A percentile compares a stretch with the other conserved stretches of the same genome.
Evolutionary conservation across 1,140 invertebrate species (phyloP).

Genomic region (Drosophila ficusphila): DNA sequence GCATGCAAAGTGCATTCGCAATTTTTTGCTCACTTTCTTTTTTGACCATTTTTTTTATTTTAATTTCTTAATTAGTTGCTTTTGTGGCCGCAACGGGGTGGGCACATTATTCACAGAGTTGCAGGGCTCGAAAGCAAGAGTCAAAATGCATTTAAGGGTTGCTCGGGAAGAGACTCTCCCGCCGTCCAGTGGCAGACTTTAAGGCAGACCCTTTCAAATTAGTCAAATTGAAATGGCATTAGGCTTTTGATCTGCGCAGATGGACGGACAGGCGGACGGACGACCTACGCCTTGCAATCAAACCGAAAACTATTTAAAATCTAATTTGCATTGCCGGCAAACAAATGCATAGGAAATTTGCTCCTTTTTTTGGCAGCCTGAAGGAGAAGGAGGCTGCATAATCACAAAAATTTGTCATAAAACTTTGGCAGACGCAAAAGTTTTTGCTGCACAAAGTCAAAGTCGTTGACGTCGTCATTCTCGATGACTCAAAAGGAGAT

Average conservation of each 20-base stretch:
- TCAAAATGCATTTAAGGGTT: slow-evolving; percentile 57
- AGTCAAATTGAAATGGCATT: slow-evolving; percentile 69
- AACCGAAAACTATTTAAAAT: slow-evolving; percentile 77
- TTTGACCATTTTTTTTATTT: slow-evolving; percentile 67
- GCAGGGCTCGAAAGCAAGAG: slow-evolving; percentile 40
- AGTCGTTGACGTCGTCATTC: slow-evolving; percentile 41
- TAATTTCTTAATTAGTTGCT: slow-evolving; percentile 80
- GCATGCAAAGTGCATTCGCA: slow-evolving; percentile 76
- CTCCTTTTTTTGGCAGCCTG: not conserved
- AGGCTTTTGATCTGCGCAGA: slow-evolving; percentile 54
- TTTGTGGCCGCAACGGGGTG: slow-evolving; percentile 49
- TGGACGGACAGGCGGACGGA: not conserved
- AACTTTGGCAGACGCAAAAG: slow-evolving; percentile 71
- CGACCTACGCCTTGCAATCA: slow-evolving; percentile 36
- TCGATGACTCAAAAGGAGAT: slow-evolving; percentile 37
- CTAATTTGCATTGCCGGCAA: slow-evolving; percentile 72
- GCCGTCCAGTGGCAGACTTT: slow-evolving; percentile 28
- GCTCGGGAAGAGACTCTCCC: slow-evolving; percentile 5
- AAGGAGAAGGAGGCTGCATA: slow-evolving; percentile 44
- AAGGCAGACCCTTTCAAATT: slow-evolving; percentile 54
- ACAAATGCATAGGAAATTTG: slow-evolving; percentile 55
- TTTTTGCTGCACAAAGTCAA: slow-evolving; percentile 61
- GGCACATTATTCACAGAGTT: not conserved
- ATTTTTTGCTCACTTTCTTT: slow-evolving; percentile 32
- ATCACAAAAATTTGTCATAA: slow-evolving; percentile 76